Conservation (phyloP, 1,140 invertebrate genomes). For the Acromyrmex heyeri region DNA sequence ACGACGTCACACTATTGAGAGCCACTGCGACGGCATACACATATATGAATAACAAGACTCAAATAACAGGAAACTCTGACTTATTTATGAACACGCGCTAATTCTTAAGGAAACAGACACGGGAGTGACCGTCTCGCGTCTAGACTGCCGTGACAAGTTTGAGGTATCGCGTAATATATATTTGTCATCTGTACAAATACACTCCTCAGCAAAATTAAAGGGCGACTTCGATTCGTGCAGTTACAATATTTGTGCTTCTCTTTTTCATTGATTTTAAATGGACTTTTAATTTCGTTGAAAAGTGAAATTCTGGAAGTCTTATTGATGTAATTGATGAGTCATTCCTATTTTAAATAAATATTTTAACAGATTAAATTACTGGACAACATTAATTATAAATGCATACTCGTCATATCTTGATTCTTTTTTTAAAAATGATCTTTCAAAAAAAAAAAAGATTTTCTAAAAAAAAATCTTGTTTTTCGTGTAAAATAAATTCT, state of each 20-base stretch:
- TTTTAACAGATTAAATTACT: constrained; percentile 8
- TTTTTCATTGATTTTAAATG: not conserved
- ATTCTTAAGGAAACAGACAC: constrained; percentile 54
- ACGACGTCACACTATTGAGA: not conserved
- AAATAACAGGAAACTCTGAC: constrained; percentile 49
- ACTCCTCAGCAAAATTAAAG: not conserved
- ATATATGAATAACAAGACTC: constrained; percentile 49
- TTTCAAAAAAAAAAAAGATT: not conserved
- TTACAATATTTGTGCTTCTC: not conserved
- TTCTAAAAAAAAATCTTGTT: not conserved
- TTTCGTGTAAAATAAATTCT: not conserved
- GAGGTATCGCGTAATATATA: not conserved
- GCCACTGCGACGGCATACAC: not conserved
- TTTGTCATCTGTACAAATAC: constrained; percentile 19
- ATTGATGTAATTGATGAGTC: not conserved
- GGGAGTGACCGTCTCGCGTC: constrained; percentile 42
- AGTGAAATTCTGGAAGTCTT: not conserved
- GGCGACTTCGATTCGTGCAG: not conserved
- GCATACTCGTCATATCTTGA: not conserved
- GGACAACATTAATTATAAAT: not conserved
- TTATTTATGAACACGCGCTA: constrained; percentile 55
- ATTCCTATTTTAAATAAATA: not conserved
- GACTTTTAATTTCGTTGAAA: not conserved
- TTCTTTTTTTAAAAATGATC: not conserved
- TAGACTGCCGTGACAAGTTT: constrained; percentile 41